Evolutionary conservation across 2,888 invertebrate species (phyloP).

Genomic region (Thelaira solivaga): DNA sequence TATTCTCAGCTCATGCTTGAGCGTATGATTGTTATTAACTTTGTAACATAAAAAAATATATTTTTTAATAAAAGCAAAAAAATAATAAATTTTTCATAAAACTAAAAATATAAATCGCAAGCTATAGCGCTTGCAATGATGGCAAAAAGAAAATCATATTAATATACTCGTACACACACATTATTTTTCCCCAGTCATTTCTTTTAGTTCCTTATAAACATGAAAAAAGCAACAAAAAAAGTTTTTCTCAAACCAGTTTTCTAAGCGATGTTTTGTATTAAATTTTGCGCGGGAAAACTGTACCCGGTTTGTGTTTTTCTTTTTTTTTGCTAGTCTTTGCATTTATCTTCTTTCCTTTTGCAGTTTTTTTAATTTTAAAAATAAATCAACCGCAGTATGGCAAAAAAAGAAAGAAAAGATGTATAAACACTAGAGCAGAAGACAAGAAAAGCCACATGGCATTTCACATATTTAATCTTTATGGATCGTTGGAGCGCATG

Average conservation of each 20-base stretch:
- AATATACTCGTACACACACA: too few species aligned
- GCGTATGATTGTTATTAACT: background rate
- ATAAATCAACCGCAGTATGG: constrained; percentile 60
- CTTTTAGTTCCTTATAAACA: too few species aligned
- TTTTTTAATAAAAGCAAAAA: background rate
- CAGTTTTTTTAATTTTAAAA: constrained; percentile 55
- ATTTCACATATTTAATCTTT: constrained; percentile 62
- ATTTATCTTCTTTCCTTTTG: constrained; percentile 9
- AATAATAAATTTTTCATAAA: background rate
- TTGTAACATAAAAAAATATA: background rate
- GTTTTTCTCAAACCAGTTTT: constrained; percentile 49
- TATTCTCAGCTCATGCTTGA: background rate
- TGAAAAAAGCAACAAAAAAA: too few species aligned
- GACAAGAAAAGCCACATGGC: constrained; percentile 59
- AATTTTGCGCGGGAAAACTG: constrained; percentile 62
- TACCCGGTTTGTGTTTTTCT: constrained; percentile 40
- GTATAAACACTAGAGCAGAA: background rate
- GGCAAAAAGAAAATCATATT: background rate
- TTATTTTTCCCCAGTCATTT: too few species aligned
- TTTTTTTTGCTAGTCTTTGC: background rate
- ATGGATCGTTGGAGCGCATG: constrained; percentile 63
- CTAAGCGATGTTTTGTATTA: constrained; percentile 6
- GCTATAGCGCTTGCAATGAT: background rate
- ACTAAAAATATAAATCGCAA: background rate
- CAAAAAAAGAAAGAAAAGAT: background rate